Evolutionary conservation across 2,888 invertebrate genomes (phyloP).

Genomic region (Ctenicera cuprea): DNA sequence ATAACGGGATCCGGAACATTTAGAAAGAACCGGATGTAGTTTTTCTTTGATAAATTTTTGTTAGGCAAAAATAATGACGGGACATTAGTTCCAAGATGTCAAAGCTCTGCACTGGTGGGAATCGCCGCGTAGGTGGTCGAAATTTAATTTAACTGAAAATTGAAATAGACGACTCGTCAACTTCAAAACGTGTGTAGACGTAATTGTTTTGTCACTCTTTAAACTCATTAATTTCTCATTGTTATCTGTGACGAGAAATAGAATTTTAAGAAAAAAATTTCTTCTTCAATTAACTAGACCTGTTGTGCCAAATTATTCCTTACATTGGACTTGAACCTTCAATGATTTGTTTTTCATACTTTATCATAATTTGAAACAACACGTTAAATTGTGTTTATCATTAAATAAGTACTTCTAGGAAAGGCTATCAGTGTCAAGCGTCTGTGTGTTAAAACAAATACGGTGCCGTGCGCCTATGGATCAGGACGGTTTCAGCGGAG

Average conservation of each 20-base stretch:
- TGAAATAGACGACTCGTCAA: conserved; percentile 29
- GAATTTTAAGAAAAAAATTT: too few relatives aligned
- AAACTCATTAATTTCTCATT: conserved; percentile 17
- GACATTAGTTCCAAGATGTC: conserved; percentile 32
- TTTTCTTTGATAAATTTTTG: conserved; percentile 37
- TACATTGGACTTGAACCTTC: conserved; percentile 26
- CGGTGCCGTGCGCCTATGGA: conserved; percentile 30
- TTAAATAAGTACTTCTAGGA: conserved; percentile 30
- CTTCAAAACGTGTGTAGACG: neutral
- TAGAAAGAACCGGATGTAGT: conserved; percentile 31
- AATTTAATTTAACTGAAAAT: conserved; percentile 38
- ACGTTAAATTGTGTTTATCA: conserved; percentile 38
- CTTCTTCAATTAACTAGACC: too few relatives aligned
- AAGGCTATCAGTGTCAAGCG: conserved; percentile 24
- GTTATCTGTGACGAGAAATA: conserved; percentile 4
- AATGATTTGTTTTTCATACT: conserved; percentile 1
- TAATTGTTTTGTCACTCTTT: conserved; percentile 25
- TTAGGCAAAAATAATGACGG: conserved; percentile 32
- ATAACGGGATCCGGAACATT: conserved; percentile 11
- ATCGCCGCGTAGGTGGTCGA: conserved; percentile 33
- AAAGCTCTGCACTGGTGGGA: conserved; percentile 15
- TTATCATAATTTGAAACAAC: conserved; percentile 37
- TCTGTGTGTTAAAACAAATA: neutral
- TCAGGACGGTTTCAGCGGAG: conserved; percentile 35
- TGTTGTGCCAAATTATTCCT: conserved; percentile 15